phyloP scores from a whole-genome alignment of 2,797 vertebrate species.

The Danio kyathit region DNA sequence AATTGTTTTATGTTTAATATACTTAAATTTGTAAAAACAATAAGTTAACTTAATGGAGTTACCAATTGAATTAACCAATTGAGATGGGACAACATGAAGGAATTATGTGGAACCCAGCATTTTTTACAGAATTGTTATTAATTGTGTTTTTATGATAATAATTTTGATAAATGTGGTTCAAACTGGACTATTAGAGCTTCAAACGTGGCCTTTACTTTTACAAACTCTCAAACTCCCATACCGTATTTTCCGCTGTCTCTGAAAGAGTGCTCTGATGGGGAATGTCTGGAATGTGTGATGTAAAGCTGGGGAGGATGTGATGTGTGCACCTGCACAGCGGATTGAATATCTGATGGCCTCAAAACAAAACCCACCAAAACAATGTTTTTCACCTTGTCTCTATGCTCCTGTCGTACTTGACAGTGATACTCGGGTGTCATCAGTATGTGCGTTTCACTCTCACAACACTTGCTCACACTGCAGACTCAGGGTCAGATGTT shows the following conservation, averaged over 20 bases:
- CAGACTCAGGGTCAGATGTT: constrained; percentile 52
- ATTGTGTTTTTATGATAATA: no score
- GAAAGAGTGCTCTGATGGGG: constrained; percentile 24
- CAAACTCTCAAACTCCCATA: no score
- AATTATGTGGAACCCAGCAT: no score
- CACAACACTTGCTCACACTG: constrained; percentile 40
- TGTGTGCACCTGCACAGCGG: constrained; percentile 75
- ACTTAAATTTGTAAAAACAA: no score
- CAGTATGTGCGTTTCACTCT: constrained; percentile 30
- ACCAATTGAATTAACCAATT: no score
- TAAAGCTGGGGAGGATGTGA: constrained; percentile 42
- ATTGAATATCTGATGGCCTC: constrained; percentile 76
- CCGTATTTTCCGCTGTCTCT: constrained; percentile 4
- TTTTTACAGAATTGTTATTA: no score
- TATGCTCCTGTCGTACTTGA: constrained; percentile 32
- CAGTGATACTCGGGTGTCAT: constrained; percentile 51
- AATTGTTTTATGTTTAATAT: no score
- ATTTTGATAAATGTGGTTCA: no score
- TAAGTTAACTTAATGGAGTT: no score
- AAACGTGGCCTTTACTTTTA: not conserved
- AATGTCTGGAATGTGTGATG: constrained; percentile 59
- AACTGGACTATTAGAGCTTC: no score
- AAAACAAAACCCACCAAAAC: constrained; percentile 72
- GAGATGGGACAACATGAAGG: no score
- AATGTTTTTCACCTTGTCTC: constrained; percentile 29